Percentiles rank a stretch among this genome's conserved stretches.
phyloP scores from a whole-genome alignment of 1,140 invertebrate species.

The Drosophila orena region DNA sequence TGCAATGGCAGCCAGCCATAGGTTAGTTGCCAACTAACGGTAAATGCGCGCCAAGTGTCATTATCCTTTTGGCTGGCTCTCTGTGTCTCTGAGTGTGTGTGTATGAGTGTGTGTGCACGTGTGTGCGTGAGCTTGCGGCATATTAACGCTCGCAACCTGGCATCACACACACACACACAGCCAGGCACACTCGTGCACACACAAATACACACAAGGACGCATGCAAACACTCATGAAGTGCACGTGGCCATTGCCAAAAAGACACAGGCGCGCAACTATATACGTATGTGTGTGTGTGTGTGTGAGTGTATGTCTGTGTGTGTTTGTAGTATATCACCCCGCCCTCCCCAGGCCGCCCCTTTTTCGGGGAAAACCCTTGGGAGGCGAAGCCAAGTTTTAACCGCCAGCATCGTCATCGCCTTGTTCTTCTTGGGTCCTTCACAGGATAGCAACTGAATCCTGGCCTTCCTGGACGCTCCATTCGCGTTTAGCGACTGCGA shows the following conservation, averaged over 20 bases:
- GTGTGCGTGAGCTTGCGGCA: slow-evolving; percentile 32
- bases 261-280: slow-evolving; percentile 20
- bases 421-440: slow-evolving; percentile 2
- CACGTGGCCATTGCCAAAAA: slow-evolving; percentile 72
- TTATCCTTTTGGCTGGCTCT: slow-evolving; percentile 78
- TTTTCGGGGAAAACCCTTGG: slow-evolving; percentile 19
- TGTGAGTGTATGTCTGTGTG: slow-evolving; percentile 6
- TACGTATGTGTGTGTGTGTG: slow-evolving; percentile 1
- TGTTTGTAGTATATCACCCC: slow-evolving; percentile 25
- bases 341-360: not conserved
- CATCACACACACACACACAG: slow-evolving; percentile 26
- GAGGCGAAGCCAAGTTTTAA: slow-evolving; percentile 68
- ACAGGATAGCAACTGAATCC: slow-evolving; percentile 3
- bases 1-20: slow-evolving; percentile 18
- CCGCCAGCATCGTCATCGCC: slow-evolving; percentile 53
- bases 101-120: slow-evolving; percentile 5
- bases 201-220: slow-evolving; percentile 27
- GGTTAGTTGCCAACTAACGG: slow-evolving; percentile 70
- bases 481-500: not conserved
- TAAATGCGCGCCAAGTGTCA: slow-evolving; percentile 78
- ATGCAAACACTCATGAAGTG: slow-evolving; percentile 45
- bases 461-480: not conserved
- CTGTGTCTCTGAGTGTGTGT: slow-evolving; percentile 4
- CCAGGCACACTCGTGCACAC: slow-evolving; percentile 2
- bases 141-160: slow-evolving; percentile 39